phyloP scores from a whole-genome alignment of 2,888 invertebrate species.

The Mayetiola destructor region DNA sequence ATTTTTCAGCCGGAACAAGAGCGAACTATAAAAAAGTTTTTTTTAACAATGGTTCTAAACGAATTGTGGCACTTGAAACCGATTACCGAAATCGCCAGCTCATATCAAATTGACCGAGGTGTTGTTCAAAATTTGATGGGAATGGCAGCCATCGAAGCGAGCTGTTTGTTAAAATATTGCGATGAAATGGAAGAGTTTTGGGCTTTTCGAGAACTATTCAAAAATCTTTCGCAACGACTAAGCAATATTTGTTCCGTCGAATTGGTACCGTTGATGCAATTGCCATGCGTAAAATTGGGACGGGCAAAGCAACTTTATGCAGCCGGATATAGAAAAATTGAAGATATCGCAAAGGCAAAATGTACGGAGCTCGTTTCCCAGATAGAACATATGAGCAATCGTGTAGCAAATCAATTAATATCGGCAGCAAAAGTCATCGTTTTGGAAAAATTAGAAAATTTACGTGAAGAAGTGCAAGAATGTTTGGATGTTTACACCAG shows the following conservation, averaged over 20 bases:
- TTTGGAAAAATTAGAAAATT: conserved; percentile 70
- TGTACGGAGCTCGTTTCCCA: conserved; percentile 44
- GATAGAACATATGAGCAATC: conserved; percentile 57
- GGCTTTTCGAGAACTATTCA: conserved; percentile 64
- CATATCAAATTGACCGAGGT: conserved; percentile 61
- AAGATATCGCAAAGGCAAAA: conserved; percentile 59
- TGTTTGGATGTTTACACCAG: conserved; percentile 40
- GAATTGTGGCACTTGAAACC: conserved; percentile 59
- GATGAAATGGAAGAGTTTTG: conserved; percentile 67
- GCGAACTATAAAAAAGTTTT: conserved; percentile 60
- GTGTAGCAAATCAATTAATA: conserved; percentile 64
- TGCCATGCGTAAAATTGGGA: conserved; percentile 76
- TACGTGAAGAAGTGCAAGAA: conserved; percentile 71
- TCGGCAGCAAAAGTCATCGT: conserved; percentile 74
- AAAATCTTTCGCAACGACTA: conserved; percentile 55
- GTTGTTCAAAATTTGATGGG: conserved; percentile 62
- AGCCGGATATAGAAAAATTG: conserved; percentile 67
- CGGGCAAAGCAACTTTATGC: conserved; percentile 70
- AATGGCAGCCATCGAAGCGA: conserved; percentile 55
- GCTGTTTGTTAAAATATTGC: conserved; percentile 64
- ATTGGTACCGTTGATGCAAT: conserved; percentile 66
- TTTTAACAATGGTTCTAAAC: conserved; percentile 69
- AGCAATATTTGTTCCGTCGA: conserved; percentile 70
- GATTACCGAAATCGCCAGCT: conserved; percentile 52
- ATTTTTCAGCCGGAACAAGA: conserved; percentile 41